Evolutionary conservation across 2,888 invertebrate species (phyloP), one percentile per base, ranked within the genome.

Genomic region (Drosophila pseudotakahashii): DNA sequence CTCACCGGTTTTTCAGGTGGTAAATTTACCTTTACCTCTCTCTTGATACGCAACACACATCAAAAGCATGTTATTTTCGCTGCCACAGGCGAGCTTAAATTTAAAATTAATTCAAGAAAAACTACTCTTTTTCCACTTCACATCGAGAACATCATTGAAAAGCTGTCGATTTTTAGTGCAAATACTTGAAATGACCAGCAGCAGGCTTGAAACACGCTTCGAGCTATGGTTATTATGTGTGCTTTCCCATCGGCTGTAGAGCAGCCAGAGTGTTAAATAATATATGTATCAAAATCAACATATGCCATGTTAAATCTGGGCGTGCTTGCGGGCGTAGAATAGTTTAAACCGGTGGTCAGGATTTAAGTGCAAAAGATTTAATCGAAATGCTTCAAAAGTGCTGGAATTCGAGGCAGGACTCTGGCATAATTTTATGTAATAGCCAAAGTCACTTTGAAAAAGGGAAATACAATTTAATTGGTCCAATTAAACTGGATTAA

Each of bases 181-280:
- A 45, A 66, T 39, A 66, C 50, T 66, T 51, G 30, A 64, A 66
- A 45, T 66, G 64, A 34, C 53, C 45, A 53, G 45, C 45, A 34
- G 67, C 37, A 30, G 42, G 13, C 32, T 37, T 19, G 7, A 36
- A 45, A 61, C 36, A 37, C 36, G 51, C 39, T 45, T 32, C 45
- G 26, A 41, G 50, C 50, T n/a, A 50, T 50, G n/a, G 41, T 37
- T 64, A 51, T 63, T 36, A 51, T 41, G 36, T 51, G 26, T 44
- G 41, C 39, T 14, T 10, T 42, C 14, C 34, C 32, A 42, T 42
- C 41, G 11, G 10, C 34, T 30, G 42, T 30, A 13, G 13, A 45
- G 13, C 51, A 36, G 42, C 51, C 30, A 64, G 30, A 51, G 66
- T 39, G 53, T 66, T 53, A 67, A 70, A 45, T 57, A 59, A 55